Evolutionary conservation across 1,140 invertebrate genomes (phyloP).

Genomic region (Penaeus indicus): DNA sequence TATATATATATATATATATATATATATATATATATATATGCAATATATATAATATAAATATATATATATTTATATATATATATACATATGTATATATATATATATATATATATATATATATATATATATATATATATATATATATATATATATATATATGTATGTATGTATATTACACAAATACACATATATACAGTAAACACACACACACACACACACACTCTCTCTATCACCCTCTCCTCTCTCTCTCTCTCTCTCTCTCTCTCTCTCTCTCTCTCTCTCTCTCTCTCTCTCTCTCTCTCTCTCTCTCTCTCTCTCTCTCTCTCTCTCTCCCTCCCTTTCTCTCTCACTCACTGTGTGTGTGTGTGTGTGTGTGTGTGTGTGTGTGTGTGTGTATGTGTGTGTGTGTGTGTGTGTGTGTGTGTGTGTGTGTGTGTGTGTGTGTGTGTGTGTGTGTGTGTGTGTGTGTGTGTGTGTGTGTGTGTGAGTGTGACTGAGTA

Average conservation of each 20-base stretch:
- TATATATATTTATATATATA: constrained; percentile 3
- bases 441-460: background rate
- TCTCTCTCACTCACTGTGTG: background rate
- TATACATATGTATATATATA: constrained; percentile 7
- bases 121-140: background rate
- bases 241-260: background rate
- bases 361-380: background rate
- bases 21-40: constrained; percentile 12
- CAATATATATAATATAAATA: constrained; percentile 1
- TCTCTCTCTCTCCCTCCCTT: background rate
- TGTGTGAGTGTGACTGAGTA: background rate
- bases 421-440: background rate
- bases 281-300: background rate
- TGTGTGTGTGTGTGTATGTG: background rate
- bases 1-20: constrained; percentile 12
- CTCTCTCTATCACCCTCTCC: background rate
- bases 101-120: constrained; percentile 17
- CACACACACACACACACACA: too few species aligned
- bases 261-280: background rate
- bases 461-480: background rate
- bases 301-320: background rate
- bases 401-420: background rate
- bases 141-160: background rate
- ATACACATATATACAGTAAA: too few species aligned
- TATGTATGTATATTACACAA: background rate